These are phyloP conservation scores for Cosmorhoe ocellata DNA, from an alignment of 2,888 invertebrate species.

Conservation along the genomic window DNA sequence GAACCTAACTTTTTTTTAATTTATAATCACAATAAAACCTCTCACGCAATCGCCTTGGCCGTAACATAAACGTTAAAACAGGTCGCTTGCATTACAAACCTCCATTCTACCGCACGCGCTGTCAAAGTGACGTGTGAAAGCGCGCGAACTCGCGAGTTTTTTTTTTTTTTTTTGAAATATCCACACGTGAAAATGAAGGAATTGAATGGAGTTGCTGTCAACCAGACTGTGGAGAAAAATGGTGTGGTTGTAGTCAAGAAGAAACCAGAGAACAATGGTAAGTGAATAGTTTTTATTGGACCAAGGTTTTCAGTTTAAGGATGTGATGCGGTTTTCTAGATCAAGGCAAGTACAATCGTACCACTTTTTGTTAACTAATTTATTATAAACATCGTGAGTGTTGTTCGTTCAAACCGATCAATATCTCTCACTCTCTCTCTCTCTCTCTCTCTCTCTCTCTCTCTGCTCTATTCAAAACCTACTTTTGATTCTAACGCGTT, in stretches of 20 bases:
- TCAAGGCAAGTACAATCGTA: slow-evolving; percentile 1
- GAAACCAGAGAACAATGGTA: slow-evolving; percentile 63
- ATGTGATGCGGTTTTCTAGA: not conserved
- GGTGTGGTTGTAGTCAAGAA: slow-evolving; percentile 62
- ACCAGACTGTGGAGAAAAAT: slow-evolving; percentile 55
- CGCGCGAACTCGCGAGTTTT: slow-evolving; percentile 56
- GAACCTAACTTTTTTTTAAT: slow-evolving; percentile 23
- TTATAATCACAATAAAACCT: slow-evolving; percentile 31
- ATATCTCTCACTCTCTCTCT: too few relatives aligned
- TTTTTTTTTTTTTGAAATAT: slow-evolving; percentile 29
- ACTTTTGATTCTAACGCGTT: too few relatives aligned
- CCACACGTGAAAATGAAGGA: slow-evolving; percentile 64
- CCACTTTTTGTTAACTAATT: not conserved
- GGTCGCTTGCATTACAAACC: slow-evolving; percentile 55
- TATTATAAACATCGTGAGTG: too few relatives aligned
- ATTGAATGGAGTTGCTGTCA: slow-evolving; percentile 58
- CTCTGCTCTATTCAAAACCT: too few relatives aligned
- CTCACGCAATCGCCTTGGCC: slow-evolving; percentile 64
- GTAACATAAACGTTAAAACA: slow-evolving; percentile 43
- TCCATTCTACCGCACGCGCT: slow-evolving; percentile 48
- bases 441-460: too few relatives aligned
- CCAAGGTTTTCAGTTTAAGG: not conserved
- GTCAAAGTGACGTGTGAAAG: slow-evolving; percentile 74
- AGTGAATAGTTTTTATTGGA: slow-evolving; percentile 36
- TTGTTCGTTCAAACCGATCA: too few relatives aligned